A percentile compares a stretch with the other conserved stretches of the same genome.
Evolutionary conservation across 2,888 invertebrate genomes (phyloP).

Genomic region (Apotomis betuletana): DNA sequence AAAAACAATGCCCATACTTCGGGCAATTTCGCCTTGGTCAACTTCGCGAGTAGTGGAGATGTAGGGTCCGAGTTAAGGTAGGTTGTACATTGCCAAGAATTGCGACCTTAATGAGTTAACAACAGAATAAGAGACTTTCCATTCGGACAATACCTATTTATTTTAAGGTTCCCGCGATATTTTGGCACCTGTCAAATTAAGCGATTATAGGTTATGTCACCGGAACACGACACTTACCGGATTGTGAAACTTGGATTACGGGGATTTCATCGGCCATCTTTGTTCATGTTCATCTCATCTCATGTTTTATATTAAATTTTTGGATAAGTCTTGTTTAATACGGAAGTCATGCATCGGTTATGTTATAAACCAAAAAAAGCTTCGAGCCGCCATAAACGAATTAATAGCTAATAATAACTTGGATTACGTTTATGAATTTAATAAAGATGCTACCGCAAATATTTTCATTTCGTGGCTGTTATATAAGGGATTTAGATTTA

Average conservation of each 20-base stretch:
- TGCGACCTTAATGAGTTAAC: constrained; percentile 45
- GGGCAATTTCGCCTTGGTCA: no score
- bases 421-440: constrained; percentile 10
- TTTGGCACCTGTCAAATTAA: constrained; percentile 57
- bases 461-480: neutral
- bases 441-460: constrained; percentile 8
- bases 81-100: constrained; percentile 1
- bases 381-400: no score
- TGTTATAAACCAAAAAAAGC: no score
- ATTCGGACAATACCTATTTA: constrained; percentile 51
- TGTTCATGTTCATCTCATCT: no score
- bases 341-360: no score
- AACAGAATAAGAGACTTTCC: constrained; percentile 54
- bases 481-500: no score
- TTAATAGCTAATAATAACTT: no score
- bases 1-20: no score
- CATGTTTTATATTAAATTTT: no score
- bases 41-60: no score
- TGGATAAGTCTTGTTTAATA: no score
- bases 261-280: no score
- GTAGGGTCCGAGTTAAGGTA: neutral
- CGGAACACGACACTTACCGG: constrained; percentile 22
- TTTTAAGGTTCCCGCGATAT: constrained; percentile 41
- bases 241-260: constrained; percentile 17
- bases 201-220: constrained; percentile 41